phyloP scores from a whole-genome alignment of 2,113 vertebrate species.

The Eulemur rufifrons region DNA sequence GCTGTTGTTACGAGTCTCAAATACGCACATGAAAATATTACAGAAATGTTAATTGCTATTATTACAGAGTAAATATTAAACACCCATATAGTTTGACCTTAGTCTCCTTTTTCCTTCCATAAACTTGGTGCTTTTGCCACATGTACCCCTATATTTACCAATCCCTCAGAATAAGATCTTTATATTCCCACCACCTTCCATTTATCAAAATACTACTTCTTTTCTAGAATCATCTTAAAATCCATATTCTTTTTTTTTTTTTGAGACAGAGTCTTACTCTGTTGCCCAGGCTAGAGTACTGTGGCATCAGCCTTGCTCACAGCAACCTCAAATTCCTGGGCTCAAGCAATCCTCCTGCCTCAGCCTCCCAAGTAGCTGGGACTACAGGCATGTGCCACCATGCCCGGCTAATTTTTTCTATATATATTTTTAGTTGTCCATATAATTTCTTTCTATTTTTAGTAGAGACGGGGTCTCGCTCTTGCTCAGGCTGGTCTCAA shows the following conservation, averaged over 20 bases:
- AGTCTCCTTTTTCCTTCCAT: constrained; percentile 30
- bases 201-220: neutral
- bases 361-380: no score
- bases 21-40: neutral
- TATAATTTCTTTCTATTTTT: no score
- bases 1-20: neutral
- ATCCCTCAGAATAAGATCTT: neutral
- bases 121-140: neutral
- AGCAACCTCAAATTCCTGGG: no score
- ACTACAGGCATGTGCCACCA: no score
- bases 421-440: no score
- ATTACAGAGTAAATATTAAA: constrained; percentile 22
- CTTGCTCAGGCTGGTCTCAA: no score
- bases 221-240: constrained; percentile 46
- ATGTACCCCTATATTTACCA: neutral
- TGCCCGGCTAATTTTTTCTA: no score
- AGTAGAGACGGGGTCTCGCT: no score
- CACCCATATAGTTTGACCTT: neutral
- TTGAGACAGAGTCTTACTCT: no score
- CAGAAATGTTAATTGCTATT: neutral
- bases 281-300: no score
- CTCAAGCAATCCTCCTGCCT: no score
- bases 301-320: no score
- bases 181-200: neutral
- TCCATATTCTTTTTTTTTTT: neutral